These are phyloP conservation scores for Rhynchonycteris naso DNA, from an alignment of 2,797 vertebrate genomes.

Conservation along the genomic window DNA sequence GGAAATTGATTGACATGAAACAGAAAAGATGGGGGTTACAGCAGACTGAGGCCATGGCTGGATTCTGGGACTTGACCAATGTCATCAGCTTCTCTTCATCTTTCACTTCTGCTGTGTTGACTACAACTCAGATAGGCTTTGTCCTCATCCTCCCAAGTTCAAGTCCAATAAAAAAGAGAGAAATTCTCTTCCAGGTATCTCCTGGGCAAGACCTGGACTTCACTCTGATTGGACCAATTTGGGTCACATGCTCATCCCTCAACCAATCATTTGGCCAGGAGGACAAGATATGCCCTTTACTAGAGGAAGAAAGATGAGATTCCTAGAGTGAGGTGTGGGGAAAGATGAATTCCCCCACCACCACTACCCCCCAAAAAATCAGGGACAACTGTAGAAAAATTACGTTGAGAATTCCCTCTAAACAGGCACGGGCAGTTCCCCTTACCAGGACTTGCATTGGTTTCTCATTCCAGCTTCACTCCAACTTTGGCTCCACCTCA, in stretches of 20 bases:
- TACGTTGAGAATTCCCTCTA: not conserved
- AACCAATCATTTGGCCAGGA: not conserved
- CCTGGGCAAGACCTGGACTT: not conserved
- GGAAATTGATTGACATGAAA: not conserved
- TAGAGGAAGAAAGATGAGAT: not conserved
- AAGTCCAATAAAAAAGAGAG: not conserved
- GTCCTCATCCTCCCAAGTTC: not conserved
- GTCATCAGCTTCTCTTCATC: not conserved
- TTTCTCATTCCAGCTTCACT: not conserved
- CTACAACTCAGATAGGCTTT: not conserved
- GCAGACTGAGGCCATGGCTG: not conserved
- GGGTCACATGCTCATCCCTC: not conserved
- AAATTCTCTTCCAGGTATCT: not conserved
- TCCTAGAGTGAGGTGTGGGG: not conserved
- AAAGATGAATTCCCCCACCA: not conserved
- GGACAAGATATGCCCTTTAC: not conserved
- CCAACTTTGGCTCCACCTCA: not conserved
- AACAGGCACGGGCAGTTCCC: not conserved
- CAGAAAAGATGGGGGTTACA: not conserved
- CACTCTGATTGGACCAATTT: not conserved
- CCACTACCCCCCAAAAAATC: not conserved
- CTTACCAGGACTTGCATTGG: not conserved
- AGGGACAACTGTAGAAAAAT: not conserved
- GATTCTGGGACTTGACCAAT: not conserved
- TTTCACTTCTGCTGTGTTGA: not conserved